Conservation (phyloP, 2,888 invertebrate species). For the Seira ritae region DNA sequence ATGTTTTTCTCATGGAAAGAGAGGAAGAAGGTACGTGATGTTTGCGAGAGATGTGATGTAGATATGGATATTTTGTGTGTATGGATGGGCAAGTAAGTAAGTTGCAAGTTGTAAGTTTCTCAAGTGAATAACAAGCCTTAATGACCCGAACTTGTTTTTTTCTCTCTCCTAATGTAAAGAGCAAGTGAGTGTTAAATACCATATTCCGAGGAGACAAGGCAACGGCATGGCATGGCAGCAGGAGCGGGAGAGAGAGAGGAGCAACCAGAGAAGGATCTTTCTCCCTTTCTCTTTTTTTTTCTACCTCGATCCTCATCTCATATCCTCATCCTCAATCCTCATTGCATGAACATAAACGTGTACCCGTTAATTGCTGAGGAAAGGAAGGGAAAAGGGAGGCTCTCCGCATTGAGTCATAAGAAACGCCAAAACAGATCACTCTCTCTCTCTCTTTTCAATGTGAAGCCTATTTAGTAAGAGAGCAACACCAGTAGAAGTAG, state of each 20-base stretch:
- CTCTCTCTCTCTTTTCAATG: slow-evolving; percentile 35
- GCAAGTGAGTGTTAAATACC: slow-evolving; percentile 64
- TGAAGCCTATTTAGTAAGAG: slow-evolving; percentile 51
- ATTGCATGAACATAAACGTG: slow-evolving; percentile 35
- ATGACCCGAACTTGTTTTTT: slow-evolving; percentile 58
- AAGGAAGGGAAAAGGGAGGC: slow-evolving; percentile 40
- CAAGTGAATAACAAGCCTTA: slow-evolving; percentile 65
- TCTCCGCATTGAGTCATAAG: slow-evolving; percentile 56
- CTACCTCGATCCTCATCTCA: slow-evolving; percentile 15
- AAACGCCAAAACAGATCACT: slow-evolving; percentile 50
- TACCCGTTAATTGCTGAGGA: slow-evolving; percentile 62
- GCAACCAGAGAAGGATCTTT: slow-evolving; percentile 26
- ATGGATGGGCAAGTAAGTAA: too few species aligned
- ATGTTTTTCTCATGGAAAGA: background rate
- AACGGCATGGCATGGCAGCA: too few species aligned
- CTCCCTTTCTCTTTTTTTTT: slow-evolving; percentile 30
- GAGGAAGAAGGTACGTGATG: slow-evolving; percentile 47
- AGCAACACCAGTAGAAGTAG: too few species aligned
- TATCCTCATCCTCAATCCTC: slow-evolving; percentile 1
- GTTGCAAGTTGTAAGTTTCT: too few species aligned
- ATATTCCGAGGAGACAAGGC: slow-evolving; percentile 63
- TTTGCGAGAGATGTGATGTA: slow-evolving; percentile 39
- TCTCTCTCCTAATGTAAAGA: slow-evolving; percentile 28
- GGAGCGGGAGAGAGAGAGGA: too few species aligned
- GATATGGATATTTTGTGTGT: too few species aligned